These are phyloP conservation scores for Glaucomys volans DNA, from an alignment of 2,113 vertebrate genomes.

Conservation along the genomic window DNA sequence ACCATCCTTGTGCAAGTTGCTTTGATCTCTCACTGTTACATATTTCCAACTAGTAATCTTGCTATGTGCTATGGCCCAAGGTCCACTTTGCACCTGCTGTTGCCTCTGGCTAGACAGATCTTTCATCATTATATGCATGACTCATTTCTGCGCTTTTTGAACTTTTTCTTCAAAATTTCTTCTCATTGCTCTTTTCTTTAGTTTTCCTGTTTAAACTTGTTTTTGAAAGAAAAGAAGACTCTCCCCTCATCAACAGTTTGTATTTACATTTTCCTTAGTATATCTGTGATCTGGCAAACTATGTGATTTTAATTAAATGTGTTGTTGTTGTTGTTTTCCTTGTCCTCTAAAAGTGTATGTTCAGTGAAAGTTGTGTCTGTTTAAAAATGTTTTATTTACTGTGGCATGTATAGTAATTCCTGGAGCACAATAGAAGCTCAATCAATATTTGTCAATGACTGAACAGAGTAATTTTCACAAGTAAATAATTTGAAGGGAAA, in stretches of 20 bases:
- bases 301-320: neutral
- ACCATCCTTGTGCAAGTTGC: neutral
- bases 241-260: neutral
- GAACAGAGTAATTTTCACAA: slow-evolving; percentile 6
- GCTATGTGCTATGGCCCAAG: neutral
- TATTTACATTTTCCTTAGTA: neutral
- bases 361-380: neutral
- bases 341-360: neutral
- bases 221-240: neutral
- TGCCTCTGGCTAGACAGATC: neutral
- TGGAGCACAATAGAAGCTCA: neutral
- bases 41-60: neutral
- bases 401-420: neutral
- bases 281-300: neutral
- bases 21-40: neutral
- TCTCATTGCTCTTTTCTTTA: neutral
- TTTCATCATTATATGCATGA: neutral
- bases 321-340: neutral
- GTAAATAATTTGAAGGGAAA: neutral
- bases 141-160: neutral
- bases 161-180: slow-evolving; percentile 17
- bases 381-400: neutral
- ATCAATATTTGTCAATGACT: neutral
- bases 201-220: neutral
- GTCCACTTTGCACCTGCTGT: neutral